Percentiles rank a stretch among this genome's conserved stretches.
Evolutionary conservation across 2,797 vertebrate species (phyloP).

Genomic region (Tapera naevia): DNA sequence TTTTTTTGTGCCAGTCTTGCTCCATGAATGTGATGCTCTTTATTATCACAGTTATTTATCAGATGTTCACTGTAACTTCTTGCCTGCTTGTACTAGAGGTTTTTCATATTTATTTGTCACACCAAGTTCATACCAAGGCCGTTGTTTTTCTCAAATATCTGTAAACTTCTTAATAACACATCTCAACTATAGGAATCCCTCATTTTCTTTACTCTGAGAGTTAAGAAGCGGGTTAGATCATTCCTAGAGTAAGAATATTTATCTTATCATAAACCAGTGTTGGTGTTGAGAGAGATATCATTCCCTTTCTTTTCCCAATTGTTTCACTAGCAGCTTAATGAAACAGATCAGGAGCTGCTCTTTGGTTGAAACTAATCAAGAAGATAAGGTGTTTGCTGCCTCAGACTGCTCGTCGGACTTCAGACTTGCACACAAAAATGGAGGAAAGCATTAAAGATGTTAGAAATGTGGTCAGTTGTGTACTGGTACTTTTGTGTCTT

Average conservation of each 20-base stretch:
- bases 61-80: neutral
- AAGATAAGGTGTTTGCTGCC: neutral
- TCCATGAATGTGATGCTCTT: neutral
- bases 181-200: neutral
- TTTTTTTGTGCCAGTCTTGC: neutral
- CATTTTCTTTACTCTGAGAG: neutral
- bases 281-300: neutral
- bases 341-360: neutral
- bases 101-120: neutral
- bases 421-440: neutral
- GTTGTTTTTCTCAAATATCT: neutral
- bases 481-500: neutral
- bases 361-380: neutral
- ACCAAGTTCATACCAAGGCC: neutral
- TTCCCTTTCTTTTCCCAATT: neutral
- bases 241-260: neutral
- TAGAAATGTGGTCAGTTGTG: neutral
- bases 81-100: neutral
- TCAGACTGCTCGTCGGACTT: neutral
- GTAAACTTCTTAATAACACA: neutral
- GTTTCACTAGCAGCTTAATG: neutral
- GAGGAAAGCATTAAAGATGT: neutral
- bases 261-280: neutral
- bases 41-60: neutral
- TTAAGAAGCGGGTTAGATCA: neutral